Percentiles rank a stretch among this genome's conserved stretches.
Conservation (phyloP, 2,888 invertebrate genomes). For the Fragum sueziense region DNA sequence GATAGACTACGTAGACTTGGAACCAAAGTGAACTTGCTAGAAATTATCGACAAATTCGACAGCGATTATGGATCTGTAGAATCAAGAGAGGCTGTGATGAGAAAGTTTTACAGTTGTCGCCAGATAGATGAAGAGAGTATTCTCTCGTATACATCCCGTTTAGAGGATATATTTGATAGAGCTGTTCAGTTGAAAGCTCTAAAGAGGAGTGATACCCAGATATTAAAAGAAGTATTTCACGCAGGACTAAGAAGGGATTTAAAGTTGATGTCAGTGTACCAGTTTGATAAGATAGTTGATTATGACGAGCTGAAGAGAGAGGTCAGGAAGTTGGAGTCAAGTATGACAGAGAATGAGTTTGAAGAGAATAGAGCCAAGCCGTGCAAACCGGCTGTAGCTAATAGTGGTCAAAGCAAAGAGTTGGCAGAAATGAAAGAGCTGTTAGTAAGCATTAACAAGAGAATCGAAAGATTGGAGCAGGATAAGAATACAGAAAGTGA, state of each 20-base stretch:
- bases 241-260: constrained; percentile 22
- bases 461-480: no score
- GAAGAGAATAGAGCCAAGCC: constrained; percentile 17
- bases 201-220: constrained; percentile 17
- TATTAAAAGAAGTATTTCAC: no score
- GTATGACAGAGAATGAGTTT: no score
- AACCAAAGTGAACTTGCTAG: background rate
- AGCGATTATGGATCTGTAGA: no score
- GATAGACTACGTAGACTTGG: no score
- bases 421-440: constrained; percentile 33
- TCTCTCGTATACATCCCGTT: background rate
- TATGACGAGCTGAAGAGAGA: constrained; percentile 42
- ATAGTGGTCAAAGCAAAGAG: background rate
- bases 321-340: no score
- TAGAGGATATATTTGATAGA: constrained; percentile 24
- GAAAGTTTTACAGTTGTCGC: constrained; percentile 20
- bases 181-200: no score
- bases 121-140: constrained; percentile 15
- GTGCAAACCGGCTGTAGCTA: background rate
- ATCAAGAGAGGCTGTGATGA: no score
- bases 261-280: constrained; percentile 22
- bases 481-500: no score
- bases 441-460: constrained; percentile 14
- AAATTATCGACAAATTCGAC: constrained; percentile 9
- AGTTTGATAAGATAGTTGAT: constrained; percentile 25